Base-by-base conservation (phyloP, 2,797 vertebrate species). In the Sebastes oblongus region DNA sequence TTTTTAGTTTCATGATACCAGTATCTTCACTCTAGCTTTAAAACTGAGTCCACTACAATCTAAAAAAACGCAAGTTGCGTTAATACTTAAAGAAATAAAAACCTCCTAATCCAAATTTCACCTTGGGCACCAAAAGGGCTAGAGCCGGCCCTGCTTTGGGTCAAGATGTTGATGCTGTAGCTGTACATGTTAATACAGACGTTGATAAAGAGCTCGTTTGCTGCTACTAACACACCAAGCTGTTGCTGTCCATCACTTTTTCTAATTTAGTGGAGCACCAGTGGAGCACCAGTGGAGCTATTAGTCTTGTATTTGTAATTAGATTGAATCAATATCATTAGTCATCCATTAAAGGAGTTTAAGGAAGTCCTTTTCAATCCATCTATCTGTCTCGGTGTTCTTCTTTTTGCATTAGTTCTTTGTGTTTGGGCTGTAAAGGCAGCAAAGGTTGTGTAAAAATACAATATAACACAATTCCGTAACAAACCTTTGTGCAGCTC, bases 321-420 rank as follows among this genome's bases (percentile, higher is more conserved):
- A 87, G 83, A 76, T 73, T 36, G 55, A 86, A 93, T 94, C 91
- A 87, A 89, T 93, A 87, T 61, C 82, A 92, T 92, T 91, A 86
- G 85, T 83, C 85, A 83, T 80, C 89, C 79, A 87, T 91, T 89
- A 83, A 75, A 79, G 75, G 78, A 86, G 78, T 90, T 91, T 82
- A 84, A 83, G 59, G 75, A 80, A 85, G 70, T 91, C 73, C 9
- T 83, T 83, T 82, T 78, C 67, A 84, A 81, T 91, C 71, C 18
- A 46, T 82, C 65, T 66, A 50, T 82, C 75, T 70, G 27, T 66
- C 59, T 55, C 65, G 62, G 20, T 29, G 22, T 68, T 64, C 58
- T 59, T 69, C 25, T 36, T 73, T 80, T 39, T 72, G 39, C 54
- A 61, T 69, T 67, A 30, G 10, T n/a, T 78, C 13, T 59, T 56